Evolutionary conservation across 2,888 invertebrate species (phyloP).

Genomic region (Lucinisca nassula): DNA sequence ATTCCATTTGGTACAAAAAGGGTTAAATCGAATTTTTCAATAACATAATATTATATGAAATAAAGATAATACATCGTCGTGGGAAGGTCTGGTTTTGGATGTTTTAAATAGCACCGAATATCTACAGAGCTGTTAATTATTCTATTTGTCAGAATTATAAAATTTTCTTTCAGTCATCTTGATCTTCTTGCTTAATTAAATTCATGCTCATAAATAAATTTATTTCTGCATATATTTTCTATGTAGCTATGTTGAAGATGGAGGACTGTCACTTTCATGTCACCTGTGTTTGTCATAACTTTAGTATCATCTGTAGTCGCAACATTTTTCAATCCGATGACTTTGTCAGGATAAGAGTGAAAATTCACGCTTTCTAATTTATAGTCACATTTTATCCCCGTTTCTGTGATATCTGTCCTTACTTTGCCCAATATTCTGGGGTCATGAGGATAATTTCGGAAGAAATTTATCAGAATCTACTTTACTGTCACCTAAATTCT

Average conservation of each 20-base stretch:
- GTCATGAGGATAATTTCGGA: conserved; percentile 8
- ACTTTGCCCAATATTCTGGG: background rate
- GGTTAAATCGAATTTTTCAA: no score
- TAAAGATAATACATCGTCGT: background rate
- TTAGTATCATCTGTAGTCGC: background rate
- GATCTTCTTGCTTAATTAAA: conserved; percentile 3
- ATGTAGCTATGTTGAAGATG: background rate
- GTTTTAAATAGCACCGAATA: background rate
- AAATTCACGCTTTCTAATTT: background rate
- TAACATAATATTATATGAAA: no score
- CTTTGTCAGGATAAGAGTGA: background rate
- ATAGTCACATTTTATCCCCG: background rate
- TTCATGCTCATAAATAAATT: conserved; percentile 17
- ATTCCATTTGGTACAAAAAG: no score
- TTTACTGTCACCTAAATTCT: conserved; percentile 13
- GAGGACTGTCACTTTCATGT: background rate
- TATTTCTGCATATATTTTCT: background rate
- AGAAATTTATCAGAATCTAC: conserved; percentile 4
- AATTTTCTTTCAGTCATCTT: conserved; percentile 10
- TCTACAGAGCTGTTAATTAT: background rate
- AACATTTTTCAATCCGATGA: background rate
- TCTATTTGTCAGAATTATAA: conserved; percentile 2
- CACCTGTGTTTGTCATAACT: background rate
- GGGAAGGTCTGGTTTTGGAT: background rate
- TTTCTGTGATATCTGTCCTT: background rate